Conservation (phyloP, 2,888 invertebrate genomes). For the Steinernema hermaphroditum region DNA sequence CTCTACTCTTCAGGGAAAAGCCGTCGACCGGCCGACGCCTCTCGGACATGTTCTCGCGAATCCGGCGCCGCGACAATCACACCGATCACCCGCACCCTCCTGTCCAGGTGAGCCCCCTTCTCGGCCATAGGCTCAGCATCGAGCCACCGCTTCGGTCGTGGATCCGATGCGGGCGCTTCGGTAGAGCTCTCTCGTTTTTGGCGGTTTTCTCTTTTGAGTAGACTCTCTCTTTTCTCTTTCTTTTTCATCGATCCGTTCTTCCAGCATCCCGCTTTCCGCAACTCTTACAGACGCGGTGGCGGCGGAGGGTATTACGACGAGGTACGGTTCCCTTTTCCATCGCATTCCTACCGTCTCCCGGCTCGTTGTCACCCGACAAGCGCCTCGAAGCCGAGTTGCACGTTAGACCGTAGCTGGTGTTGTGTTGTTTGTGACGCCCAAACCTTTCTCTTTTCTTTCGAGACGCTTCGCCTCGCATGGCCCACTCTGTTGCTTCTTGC, state of each 20-base stretch:
- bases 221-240: slow-evolving; percentile 35
- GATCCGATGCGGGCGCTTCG: slow-evolving; percentile 44
- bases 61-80: slow-evolving; percentile 47
- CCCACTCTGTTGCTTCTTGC: too few species aligned
- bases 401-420: neutral
- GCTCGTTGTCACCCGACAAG: neutral
- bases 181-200: slow-evolving; percentile 20
- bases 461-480: neutral
- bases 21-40: slow-evolving; percentile 52
- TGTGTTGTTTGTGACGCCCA: neutral
- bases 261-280: slow-evolving; percentile 36
- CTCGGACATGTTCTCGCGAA: slow-evolving; percentile 61
- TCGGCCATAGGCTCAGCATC: slow-evolving; percentile 36
- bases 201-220: slow-evolving; percentile 35
- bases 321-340: slow-evolving; percentile 30
- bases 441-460: neutral
- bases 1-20: slow-evolving; percentile 35
- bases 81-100: slow-evolving; percentile 45
- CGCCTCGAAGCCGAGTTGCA: neutral
- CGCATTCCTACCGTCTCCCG: slow-evolving; percentile 16
- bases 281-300: slow-evolving; percentile 36
- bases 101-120: slow-evolving; percentile 36
- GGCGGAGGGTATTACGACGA: slow-evolving; percentile 39
- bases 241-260: slow-evolving; percentile 37
- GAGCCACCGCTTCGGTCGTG: slow-evolving; percentile 43